phyloP scores from a whole-genome alignment of 64 coral and sea anemone species.

The Montipora efflorescens region DNA sequence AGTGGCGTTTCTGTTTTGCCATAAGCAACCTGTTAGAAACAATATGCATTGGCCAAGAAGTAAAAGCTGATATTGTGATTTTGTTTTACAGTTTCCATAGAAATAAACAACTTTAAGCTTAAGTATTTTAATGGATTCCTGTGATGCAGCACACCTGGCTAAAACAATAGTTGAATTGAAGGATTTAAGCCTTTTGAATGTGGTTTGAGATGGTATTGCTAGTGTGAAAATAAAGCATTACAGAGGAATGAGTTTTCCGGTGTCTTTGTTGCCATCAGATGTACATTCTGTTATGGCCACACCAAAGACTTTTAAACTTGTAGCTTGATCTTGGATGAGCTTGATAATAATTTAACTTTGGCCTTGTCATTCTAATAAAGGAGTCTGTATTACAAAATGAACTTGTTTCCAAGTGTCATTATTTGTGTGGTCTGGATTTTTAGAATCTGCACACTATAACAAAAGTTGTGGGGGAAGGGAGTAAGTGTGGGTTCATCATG shows the following conservation, averaged over 20 bases:
- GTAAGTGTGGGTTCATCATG: too few relatives aligned
- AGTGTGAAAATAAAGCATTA: neutral
- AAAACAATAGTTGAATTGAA: neutral
- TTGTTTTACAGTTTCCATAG: slow-evolving; percentile 17
- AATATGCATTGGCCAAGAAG: neutral
- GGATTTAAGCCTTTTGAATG: neutral
- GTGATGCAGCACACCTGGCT: neutral
- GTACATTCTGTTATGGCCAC: neutral
- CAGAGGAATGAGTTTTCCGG: neutral
- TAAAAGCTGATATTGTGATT: neutral
- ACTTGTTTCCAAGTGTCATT: too few relatives aligned
- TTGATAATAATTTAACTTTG: neutral
- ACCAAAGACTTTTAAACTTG: neutral
- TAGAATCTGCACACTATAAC: neutral
- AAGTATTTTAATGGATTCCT: neutral
- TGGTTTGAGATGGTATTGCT: neutral
- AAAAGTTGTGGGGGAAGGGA: too few relatives aligned
- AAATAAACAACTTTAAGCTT: neutral
- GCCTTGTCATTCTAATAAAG: too few relatives aligned
- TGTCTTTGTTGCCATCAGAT: neutral
- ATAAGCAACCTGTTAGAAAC: neutral
- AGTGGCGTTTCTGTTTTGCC: neutral
- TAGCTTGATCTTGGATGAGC: neutral
- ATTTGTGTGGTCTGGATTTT: neutral
- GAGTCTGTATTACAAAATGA: too few relatives aligned